phyloP scores from a whole-genome alignment of 2,113 vertebrate species.

The Deroptyus accipitrinus region DNA sequence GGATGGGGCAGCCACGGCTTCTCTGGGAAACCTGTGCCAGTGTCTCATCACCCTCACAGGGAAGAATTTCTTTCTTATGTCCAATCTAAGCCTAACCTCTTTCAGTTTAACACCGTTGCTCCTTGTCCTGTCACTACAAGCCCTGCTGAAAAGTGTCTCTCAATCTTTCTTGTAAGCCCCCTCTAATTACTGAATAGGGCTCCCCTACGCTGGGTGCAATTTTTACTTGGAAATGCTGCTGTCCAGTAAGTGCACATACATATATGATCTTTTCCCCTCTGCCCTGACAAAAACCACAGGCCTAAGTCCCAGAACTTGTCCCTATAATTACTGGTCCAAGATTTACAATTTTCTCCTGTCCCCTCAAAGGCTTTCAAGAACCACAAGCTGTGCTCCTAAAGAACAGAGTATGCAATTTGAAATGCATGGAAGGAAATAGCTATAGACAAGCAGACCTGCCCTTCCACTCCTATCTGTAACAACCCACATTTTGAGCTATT shows the following conservation, averaged over 20 bases:
- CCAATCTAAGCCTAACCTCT: background rate
- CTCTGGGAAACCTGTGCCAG: background rate
- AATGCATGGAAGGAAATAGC: background rate
- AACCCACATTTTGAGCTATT: background rate
- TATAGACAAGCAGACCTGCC: background rate
- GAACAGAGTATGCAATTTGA: background rate
- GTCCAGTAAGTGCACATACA: background rate
- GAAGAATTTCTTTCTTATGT: background rate
- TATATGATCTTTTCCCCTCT: background rate
- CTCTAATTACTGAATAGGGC: background rate
- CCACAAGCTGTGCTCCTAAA: background rate
- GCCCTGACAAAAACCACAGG: background rate
- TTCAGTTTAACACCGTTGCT: background rate
- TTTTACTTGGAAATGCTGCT: background rate
- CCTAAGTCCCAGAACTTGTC: background rate
- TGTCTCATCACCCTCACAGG: background rate
- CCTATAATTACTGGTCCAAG: background rate
- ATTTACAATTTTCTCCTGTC: background rate
- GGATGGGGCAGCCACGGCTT: background rate
- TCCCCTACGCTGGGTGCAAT: background rate
- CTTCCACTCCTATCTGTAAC: background rate
- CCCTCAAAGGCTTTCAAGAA: conserved; percentile 3
- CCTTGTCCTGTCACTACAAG: background rate
- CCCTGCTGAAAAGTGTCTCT: background rate
- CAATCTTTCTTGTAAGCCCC: background rate